Base-by-base conservation (phyloP, 2,797 vertebrate species). In the Erpetoichthys calabaricus region DNA sequence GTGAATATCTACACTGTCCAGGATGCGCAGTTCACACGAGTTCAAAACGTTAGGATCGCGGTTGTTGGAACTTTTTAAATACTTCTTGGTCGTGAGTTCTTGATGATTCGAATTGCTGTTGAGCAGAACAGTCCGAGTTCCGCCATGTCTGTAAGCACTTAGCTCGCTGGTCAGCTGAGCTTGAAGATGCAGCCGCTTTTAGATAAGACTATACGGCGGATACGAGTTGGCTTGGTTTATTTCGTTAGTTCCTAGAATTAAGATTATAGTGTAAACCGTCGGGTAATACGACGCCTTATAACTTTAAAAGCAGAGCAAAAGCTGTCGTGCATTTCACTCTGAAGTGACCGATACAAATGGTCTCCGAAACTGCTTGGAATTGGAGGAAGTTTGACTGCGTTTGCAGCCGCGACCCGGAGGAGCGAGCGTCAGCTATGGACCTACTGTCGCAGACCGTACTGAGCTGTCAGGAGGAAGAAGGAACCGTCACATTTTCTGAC, bases 391-490 rank as follows among this genome's bases (percentile, higher is more conserved):
- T 80, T 10, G 56, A 71, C 0, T 73, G 70, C 56, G 68, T 84
- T 55, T 79, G 77, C 68, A 82, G 78, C 67, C 60, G 77, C 7
- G 74, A 82, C 67, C 65, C 64, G 4, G 70, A 60, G 51, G 78
- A 80, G 64, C 68, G 83, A 51, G 62, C 69, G 0, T 66, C 71
- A 44, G 80, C 77, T 57, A 68, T 86, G 71, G 74, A 74, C 49
- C 70, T 75, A 61, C 67, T 83, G 57, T 74, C 68, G 42, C 74
- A 68, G 5, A 66, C 4, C 5, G 68, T 84, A 1, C 63, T 73
- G 59, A 1, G 44, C 1, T 58, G 71, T 44, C 51, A 80, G 1
- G 72, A 45, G 4, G 49, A 49, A 58, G 68, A 3, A 1, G 8
- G 3, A 7, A 7, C 3, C 44, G 8, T 41, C 51, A 3, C 44